phyloP scores from a whole-genome alignment of 37 sponge, comb jelly and placozoan species.

The Bolinopsis microptera region DNA sequence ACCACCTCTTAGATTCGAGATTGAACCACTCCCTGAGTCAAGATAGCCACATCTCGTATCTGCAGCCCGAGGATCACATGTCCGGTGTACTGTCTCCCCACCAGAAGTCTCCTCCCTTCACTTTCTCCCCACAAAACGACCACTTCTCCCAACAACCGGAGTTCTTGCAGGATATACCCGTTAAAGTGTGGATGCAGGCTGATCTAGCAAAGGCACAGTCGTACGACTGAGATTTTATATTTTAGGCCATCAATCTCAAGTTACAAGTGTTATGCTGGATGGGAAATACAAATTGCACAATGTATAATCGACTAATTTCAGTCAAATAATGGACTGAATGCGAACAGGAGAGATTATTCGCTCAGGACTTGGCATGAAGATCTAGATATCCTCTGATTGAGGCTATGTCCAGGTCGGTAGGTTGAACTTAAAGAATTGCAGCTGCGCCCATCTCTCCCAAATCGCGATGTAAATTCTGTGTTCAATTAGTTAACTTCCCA shows the following conservation, averaged over 20 bases:
- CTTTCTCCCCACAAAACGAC: neutral
- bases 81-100: neutral
- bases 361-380: neutral
- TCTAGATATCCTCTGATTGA: neutral
- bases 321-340: neutral
- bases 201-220: neutral
- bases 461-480: neutral
- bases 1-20: neutral
- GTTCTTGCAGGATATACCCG: slow-evolving; percentile 30
- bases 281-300: neutral
- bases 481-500: neutral
- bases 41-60: neutral
- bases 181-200: slow-evolving; percentile 18
- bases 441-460: neutral
- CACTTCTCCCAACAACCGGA: neutral
- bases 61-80: neutral
- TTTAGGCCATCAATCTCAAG: neutral
- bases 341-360: neutral
- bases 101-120: neutral
- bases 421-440: neutral
- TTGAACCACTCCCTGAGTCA: neutral
- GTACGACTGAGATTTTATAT: neutral
- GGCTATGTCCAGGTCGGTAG: neutral
- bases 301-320: neutral
- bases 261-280: neutral